Evolutionary conservation across 2,113 vertebrate species (phyloP).

Genomic region (Caranx ignobilis): DNA sequence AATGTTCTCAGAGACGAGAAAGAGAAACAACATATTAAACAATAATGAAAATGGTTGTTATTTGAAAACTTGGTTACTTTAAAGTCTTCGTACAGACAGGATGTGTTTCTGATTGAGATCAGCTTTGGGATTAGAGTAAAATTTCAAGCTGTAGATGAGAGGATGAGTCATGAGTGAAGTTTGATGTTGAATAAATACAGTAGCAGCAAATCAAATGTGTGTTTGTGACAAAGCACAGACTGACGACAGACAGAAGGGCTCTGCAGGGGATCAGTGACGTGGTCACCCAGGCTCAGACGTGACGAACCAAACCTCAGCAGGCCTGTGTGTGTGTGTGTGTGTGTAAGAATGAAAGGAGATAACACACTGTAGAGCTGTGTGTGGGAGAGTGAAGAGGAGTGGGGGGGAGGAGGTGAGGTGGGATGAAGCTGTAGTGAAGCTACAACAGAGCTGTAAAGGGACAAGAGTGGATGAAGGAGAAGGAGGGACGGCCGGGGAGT

Average conservation of each 20-base stretch:
- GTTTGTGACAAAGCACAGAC: constrained; percentile 25
- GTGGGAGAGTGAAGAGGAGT: constrained; percentile 26
- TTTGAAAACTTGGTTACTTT: not conserved
- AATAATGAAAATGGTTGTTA: not conserved
- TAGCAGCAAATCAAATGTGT: not conserved
- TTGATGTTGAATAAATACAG: not conserved
- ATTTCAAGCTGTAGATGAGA: not conserved
- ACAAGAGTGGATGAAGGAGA: constrained; percentile 53
- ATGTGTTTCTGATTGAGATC: too few relatives aligned
- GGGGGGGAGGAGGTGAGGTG: not conserved
- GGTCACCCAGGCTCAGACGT: constrained; percentile 27
- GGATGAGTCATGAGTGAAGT: not conserved
- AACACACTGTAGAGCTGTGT: constrained; percentile 22
- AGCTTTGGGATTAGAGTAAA: not conserved
- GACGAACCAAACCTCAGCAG: constrained; percentile 37
- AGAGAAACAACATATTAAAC: not conserved
- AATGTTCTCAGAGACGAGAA: not conserved
- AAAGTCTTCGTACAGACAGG: not conserved
- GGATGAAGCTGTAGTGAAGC: constrained; percentile 10
- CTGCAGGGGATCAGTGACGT: constrained; percentile 44
- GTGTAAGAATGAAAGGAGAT: constrained; percentile 30
- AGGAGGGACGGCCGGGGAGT: constrained; percentile 30
- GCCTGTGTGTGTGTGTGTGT: constrained; percentile 8
- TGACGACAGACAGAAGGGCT: constrained; percentile 48
- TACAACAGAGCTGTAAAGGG: constrained; percentile 43